Conservation (phyloP, 2,113 vertebrate genomes). For the Melanocharis versteri region DNA sequence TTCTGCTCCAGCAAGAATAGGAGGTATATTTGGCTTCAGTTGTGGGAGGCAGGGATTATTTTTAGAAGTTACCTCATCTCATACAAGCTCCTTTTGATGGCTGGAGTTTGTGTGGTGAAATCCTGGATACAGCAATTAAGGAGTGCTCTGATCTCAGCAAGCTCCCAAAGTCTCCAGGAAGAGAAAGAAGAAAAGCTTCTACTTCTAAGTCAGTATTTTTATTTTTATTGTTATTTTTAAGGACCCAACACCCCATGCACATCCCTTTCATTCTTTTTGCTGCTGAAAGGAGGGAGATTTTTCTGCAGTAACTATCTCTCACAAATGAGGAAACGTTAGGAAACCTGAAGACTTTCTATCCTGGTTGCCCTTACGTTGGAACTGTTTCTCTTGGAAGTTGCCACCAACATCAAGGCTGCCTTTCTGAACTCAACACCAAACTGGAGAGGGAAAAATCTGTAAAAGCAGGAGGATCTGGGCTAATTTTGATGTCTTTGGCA, state of each 20-base stretch:
- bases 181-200: neutral
- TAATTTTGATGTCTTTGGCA: neutral
- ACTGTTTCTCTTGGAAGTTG: neutral
- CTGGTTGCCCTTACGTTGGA: neutral
- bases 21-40: slow-evolving; percentile 49
- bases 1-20: neutral
- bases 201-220: neutral
- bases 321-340: neutral
- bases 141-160: slow-evolving; percentile 44
- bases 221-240: neutral
- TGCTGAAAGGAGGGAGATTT: neutral
- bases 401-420: neutral
- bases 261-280: neutral
- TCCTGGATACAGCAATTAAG: slow-evolving; percentile 40
- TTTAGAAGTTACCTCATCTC: slow-evolving; percentile 54
- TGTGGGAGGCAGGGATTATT: slow-evolving; percentile 48
- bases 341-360: neutral
- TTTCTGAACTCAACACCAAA: neutral
- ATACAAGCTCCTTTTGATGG: slow-evolving; percentile 32
- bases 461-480: neutral
- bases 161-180: neutral
- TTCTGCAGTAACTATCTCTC: neutral
- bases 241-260: neutral
- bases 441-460: neutral
- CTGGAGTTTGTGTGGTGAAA: slow-evolving; percentile 29